A percentile compares a stretch with the other conserved stretches of the same genome.
These are phyloP conservation scores for Pristionchus fissidentatus DNA, from an alignment of 2,888 invertebrate species.

Conservation along the genomic window DNA sequence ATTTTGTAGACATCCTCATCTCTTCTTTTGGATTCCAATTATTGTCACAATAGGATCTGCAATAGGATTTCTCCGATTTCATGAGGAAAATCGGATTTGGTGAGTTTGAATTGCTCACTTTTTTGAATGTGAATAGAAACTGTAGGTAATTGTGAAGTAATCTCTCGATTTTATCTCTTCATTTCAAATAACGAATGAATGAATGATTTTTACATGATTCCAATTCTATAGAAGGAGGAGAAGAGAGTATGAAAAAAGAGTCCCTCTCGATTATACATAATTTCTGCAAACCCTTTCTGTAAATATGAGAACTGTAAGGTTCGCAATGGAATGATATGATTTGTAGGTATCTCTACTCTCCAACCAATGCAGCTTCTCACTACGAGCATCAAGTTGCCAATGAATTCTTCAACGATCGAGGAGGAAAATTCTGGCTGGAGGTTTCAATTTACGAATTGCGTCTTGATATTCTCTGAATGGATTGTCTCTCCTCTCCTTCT, in stretches of 20 bases:
- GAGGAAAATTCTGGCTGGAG: slow-evolving; percentile 70
- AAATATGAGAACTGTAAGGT: background rate
- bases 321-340: background rate
- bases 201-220: too few relatives aligned
- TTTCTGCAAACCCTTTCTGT: too few relatives aligned
- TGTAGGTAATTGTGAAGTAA: too few relatives aligned
- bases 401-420: slow-evolving; percentile 68
- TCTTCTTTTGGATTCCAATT: slow-evolving; percentile 66
- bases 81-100: slow-evolving; percentile 70
- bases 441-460: slow-evolving; percentile 48
- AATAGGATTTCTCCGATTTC: slow-evolving; percentile 63
- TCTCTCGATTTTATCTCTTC: too few relatives aligned
- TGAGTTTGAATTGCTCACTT: slow-evolving; percentile 48
- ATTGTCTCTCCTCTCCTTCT: background rate
- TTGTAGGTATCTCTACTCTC: slow-evolving; percentile 58
- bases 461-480: background rate
- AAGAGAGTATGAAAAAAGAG: too few relatives aligned
- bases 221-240: too few relatives aligned
- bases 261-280: too few relatives aligned
- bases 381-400: slow-evolving; percentile 67
- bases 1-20: slow-evolving; percentile 61
- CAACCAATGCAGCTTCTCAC: slow-evolving; percentile 63
- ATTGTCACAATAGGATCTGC: slow-evolving; percentile 56
- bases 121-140: too few relatives aligned
- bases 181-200: too few relatives aligned